A percentile compares a stretch with the other conserved stretches of the same genome.
phyloP scores from a whole-genome alignment of 2,888 invertebrate species.

The Dolichopus griseipennis region DNA sequence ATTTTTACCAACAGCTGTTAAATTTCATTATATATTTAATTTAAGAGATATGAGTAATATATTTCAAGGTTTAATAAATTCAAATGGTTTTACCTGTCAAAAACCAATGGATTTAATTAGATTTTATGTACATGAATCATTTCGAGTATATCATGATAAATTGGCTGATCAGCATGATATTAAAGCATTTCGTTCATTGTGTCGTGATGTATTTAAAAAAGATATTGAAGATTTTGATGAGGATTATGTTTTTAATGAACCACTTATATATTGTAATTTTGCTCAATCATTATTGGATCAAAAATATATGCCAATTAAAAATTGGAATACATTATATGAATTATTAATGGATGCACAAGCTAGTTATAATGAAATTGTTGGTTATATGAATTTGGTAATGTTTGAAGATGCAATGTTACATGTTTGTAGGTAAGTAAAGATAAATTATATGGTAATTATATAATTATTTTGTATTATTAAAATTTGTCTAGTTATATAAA shows the following conservation, averaged over 20 bases:
- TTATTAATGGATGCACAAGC: constrained; percentile 71
- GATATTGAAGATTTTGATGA: constrained; percentile 71
- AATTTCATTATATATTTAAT: constrained; percentile 93
- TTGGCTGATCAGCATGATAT: constrained; percentile 72
- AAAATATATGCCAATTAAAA: constrained; percentile 74
- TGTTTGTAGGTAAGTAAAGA: constrained; percentile 57
- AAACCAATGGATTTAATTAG: constrained; percentile 64
- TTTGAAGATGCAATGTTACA: constrained; percentile 95
- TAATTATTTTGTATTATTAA: constrained; percentile 10
- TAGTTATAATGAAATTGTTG: constrained; percentile 80
- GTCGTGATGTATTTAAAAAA: constrained; percentile 73
- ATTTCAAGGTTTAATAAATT: constrained; percentile 85
- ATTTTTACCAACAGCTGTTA: constrained; percentile 87
- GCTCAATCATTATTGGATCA: constrained; percentile 70
- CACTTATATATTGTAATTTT: constrained; percentile 85
- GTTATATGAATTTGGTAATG: constrained; percentile 88
- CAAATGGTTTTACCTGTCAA: constrained; percentile 64
- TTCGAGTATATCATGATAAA: constrained; percentile 86
- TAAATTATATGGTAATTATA: background rate
- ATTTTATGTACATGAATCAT: constrained; percentile 85
- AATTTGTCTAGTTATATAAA: too few species aligned
- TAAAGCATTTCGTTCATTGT: constrained; percentile 62
- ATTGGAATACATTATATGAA: constrained; percentile 64
- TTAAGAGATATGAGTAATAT: constrained; percentile 86
- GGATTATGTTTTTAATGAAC: constrained; percentile 59